phyloP scores from a whole-genome alignment of 2,113 vertebrate genomes.

The Leiothrix lutea region DNA sequence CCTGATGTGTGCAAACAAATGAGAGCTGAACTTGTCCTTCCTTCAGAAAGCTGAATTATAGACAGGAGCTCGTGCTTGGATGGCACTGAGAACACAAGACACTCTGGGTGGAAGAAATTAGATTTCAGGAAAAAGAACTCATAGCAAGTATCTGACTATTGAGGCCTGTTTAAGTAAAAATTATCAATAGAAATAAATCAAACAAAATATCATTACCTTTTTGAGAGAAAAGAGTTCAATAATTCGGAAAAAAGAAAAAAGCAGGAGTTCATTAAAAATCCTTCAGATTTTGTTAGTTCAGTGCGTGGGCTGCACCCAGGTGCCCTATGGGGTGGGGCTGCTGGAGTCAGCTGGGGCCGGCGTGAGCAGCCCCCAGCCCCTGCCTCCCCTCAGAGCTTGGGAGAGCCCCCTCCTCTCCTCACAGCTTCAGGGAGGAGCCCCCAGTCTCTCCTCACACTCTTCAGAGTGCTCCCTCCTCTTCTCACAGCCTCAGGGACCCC shows the following conservation, averaged over 20 bases:
- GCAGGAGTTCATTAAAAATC: neutral
- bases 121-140: neutral
- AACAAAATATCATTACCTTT: neutral
- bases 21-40: neutral
- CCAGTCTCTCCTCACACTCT: neutral
- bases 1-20: neutral
- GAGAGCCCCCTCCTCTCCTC: neutral
- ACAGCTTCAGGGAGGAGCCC: neutral
- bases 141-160: neutral
- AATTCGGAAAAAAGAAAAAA: neutral
- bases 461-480: neutral
- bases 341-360: rapidly evolving
- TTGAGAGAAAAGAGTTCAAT: neutral
- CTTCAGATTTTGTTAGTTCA: neutral
- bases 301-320: rapidly evolving
- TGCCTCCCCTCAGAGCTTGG: neutral
- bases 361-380: neutral
- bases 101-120: neutral
- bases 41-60: neutral
- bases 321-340: neutral
- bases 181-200: neutral
- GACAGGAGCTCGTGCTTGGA: neutral
- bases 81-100: neutral
- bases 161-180: neutral
- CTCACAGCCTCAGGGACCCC: neutral